A percentile compares a stretch with the other conserved stretches of the same genome.
Conservation (phyloP, 1,140 invertebrate genomes). For the Anastrepha obliqua region DNA sequence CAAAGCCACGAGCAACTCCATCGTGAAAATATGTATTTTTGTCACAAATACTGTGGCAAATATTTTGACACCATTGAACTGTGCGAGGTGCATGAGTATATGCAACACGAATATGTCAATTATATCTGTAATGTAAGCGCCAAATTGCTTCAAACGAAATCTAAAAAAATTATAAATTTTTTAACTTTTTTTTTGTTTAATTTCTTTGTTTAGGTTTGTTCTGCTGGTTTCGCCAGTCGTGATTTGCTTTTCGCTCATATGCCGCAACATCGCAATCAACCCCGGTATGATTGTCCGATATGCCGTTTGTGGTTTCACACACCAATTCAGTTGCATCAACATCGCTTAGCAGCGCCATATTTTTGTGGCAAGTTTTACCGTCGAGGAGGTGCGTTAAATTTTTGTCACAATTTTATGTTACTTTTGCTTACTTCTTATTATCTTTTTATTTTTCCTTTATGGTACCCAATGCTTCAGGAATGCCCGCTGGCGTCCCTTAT, state of each 20-base stretch:
- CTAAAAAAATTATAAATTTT: neutral
- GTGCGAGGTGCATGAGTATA: conserved; percentile 70
- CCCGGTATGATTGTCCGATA: conserved; percentile 69
- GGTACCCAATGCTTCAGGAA: neutral
- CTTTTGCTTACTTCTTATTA: neutral
- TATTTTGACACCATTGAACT: conserved; percentile 66
- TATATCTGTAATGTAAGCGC: conserved; percentile 70
- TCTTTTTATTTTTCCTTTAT: neutral
- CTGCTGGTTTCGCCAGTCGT: conserved; percentile 63
- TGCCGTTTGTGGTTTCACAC: conserved; percentile 71
- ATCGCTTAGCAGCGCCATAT: conserved; percentile 67
- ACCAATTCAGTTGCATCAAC: conserved; percentile 66
- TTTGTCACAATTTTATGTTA: neutral
- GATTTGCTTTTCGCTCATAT: conserved; percentile 68
- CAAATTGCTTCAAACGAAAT: neutral
- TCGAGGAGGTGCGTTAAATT: neutral
- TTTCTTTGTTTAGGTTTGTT: conserved; percentile 64
- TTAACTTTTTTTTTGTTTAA: neutral
- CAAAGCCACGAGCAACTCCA: conserved; percentile 67
- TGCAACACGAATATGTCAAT: conserved; percentile 70
- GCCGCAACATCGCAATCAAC: conserved; percentile 69
- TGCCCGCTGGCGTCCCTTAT: neutral
- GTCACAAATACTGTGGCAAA: conserved; percentile 72
- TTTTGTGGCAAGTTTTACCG: conserved; percentile 70
- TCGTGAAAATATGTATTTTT: conserved; percentile 67